Percentiles rank a stretch among this genome's conserved stretches.
These are phyloP conservation scores for Magallana gigas DNA, from an alignment of 1,140 invertebrate genomes.

Conservation along the genomic window DNA sequence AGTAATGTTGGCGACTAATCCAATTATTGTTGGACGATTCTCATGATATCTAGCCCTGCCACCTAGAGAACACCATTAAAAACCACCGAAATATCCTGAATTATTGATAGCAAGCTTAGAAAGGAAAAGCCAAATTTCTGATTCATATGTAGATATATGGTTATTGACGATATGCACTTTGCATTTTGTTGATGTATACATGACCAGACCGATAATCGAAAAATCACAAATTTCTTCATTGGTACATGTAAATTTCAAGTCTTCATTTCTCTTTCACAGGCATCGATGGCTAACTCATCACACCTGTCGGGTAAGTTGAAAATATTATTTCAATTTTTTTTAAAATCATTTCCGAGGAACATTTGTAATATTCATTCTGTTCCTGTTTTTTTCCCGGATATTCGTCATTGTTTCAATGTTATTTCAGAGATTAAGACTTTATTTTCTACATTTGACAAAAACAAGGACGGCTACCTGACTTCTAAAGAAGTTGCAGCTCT, in stretches of 20 bases:
- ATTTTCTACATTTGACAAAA: constrained; percentile 9
- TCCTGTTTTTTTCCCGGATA: too few species aligned
- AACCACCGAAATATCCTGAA: background rate
- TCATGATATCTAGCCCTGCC: too few species aligned
- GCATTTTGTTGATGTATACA: background rate
- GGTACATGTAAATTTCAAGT: too few species aligned
- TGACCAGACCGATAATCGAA: too few species aligned
- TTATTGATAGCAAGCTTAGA: background rate
- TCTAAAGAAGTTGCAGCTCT: constrained; percentile 19
- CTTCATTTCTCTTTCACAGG: background rate
- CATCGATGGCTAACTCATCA: background rate
- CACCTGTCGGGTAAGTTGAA: background rate
- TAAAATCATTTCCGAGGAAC: too few species aligned
- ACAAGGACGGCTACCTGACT: background rate
- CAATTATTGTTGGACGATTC: too few species aligned
- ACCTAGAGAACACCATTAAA: background rate
- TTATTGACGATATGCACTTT: background rate
- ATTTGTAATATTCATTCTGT: too few species aligned
- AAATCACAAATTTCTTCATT: too few species aligned
- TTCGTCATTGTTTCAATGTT: too few species aligned
- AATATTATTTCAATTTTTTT: too few species aligned
- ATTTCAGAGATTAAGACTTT: background rate
- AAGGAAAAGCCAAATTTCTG: background rate
- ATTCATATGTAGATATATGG: background rate
- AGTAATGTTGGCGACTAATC: too few species aligned